Conservation (phyloP, 2,888 invertebrate species). For the Diadegma fenestrale region DNA sequence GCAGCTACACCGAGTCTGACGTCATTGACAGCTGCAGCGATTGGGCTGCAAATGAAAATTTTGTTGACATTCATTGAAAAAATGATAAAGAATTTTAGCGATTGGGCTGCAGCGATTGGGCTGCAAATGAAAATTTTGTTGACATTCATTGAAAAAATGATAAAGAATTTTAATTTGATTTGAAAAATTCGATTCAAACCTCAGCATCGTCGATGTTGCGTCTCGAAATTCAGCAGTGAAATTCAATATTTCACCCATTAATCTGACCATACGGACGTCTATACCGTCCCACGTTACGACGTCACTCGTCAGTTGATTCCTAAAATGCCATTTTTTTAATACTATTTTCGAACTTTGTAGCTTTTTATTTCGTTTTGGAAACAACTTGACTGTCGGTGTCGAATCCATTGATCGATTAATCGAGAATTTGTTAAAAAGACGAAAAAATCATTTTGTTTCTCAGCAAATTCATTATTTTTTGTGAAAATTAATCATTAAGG, state of each 20-base stretch:
- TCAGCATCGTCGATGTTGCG: constrained; percentile 85
- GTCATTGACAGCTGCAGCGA: constrained; percentile 88
- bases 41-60: constrained; percentile 85
- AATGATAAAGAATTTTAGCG: constrained; percentile 28
- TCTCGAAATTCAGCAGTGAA: constrained; percentile 90
- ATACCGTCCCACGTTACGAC: constrained; percentile 90
- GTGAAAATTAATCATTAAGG: neutral
- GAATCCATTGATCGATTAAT: neutral
- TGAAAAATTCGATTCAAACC: constrained; percentile 82
- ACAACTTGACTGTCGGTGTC: neutral
- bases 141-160: constrained; percentile 28
- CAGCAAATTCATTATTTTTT: neutral
- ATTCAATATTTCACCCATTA: constrained; percentile 89
- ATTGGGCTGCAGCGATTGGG: constrained; percentile 88
- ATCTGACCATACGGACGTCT: constrained; percentile 89
- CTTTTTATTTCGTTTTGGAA: neutral
- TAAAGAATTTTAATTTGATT: neutral
- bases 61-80: constrained; percentile 1
- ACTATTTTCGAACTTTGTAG: neutral
- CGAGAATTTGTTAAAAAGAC: neutral
- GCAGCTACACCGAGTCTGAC: constrained; percentile 87
- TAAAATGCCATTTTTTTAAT: constrained; percentile 62
- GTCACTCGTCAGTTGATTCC: constrained; percentile 83
- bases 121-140: constrained; percentile 83
- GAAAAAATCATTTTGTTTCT: neutral